Base-by-base conservation (phyloP, 1,140 invertebrate species). In the Palaemon carinicauda region DNA sequence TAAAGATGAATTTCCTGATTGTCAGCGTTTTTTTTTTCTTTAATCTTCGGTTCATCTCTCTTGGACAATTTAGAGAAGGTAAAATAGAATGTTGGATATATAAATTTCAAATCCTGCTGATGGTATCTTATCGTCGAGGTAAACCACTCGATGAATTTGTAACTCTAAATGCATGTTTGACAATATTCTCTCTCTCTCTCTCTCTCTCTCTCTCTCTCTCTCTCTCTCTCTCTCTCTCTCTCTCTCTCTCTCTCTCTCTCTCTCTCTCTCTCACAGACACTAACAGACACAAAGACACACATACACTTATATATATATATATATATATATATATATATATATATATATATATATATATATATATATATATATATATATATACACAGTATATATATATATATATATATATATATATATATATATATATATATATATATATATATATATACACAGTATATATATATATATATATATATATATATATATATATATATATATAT, bases 401-500 rank as follows among this genome's bases (percentile, higher is more conserved):
- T 60, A 60, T 60, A 60, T 60, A 60, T 65, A 65, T 21, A 65
- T 65, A 65, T 65, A 65, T 65, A 65, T 65, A 65, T 21, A 65
- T 65, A 65, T 65, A 65, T 21, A 65, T 65, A 65, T 65, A 65
- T 65, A 21, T 65, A 65, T 65, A 21, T 65, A 65, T 65, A 65
- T 14, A 21, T 65, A 65, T 60, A 60, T 60, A 65, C n/a, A 65
- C n/a, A 21, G 10, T 65, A 65, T 21, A 65, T n/a, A n/a, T 19
- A 65, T 60, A 65, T 65, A 65, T 65, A 65, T 65, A 65, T 65
- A 65, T 56, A 65, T 65, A 65, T 65, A 65, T 65, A 65, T 65
- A 65, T 65, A 41, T 41, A 41, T 41, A 41, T 41, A 41, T 41
- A 41, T 41, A 41, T 41, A 41, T 41, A 41, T 41, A 41, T 41